Base-by-base conservation (phyloP, 2,888 invertebrate species). In the Eucriotettix oculatus region DNA sequence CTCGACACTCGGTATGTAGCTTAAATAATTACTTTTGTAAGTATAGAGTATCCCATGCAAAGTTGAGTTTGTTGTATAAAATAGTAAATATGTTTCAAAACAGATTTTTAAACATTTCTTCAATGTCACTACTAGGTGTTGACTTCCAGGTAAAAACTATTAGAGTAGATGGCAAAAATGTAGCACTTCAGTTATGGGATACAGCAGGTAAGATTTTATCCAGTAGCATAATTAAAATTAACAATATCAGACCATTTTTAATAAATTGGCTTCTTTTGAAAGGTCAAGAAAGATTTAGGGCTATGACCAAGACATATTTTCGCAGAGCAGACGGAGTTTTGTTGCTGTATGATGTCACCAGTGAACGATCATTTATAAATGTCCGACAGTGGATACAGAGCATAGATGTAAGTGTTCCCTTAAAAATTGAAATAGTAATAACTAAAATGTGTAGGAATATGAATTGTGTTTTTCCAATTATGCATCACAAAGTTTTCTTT, bases 231-330 rank as follows among this genome's bases (percentile, higher is more conserved):
- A 29, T 29, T 29, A 29, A 29, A 29, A 29, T 29, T 2, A 5
- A 29, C 29, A 29, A 29, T 29, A 29, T 29, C 29, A 5, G 2
- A 29, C 7, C 2, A 29, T 29, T 29, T 29, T 2, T 29, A 29
- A 29, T 29, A 29, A 29, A 29, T 29, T 29, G 29, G 7, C 29
- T 29, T 29, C 29, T 29, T 29, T 48, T 63, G 66, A 16, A 57
- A 71, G 72, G 70, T 10, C 72, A 73, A 65, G 73, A 73, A 63
- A 72, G 79, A 63, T 82, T 81, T 69, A 75, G 81, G 16, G 78
- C 79, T 63, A 75, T 82, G 58, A 80, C 81, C 43, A 79, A 79
- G 66, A 79, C 80, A 0, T 82, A 82, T 69, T 82, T 82, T 68
- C 74, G 82, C 5, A 71, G 80, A 58, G 81, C 81, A 3, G 82